phyloP scores from a whole-genome alignment of 1,140 invertebrate species.

The Sweltsa coloradensis region DNA sequence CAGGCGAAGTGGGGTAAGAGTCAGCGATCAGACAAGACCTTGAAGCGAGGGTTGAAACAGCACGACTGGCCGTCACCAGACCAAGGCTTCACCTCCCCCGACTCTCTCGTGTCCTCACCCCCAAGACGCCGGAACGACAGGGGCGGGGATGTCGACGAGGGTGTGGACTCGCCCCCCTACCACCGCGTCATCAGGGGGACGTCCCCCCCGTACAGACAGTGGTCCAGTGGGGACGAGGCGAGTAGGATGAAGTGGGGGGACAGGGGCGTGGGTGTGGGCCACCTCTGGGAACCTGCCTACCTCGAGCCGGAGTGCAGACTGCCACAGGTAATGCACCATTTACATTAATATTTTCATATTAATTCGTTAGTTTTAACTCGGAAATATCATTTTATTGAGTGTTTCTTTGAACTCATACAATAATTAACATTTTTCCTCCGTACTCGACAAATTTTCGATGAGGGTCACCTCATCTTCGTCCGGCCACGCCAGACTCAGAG shows the following conservation, averaged over 20 bases:
- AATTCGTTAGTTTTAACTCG: background rate
- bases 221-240: background rate
- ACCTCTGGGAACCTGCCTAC: constrained; percentile 42
- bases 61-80: background rate
- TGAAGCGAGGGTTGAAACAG: background rate
- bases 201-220: background rate
- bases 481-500: too few species aligned
- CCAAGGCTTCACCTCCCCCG: background rate
- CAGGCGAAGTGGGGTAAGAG: background rate
- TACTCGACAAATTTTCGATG: too few species aligned
- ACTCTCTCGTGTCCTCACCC: constrained; percentile 1
- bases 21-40: background rate
- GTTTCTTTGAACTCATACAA: too few species aligned
- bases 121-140: too few species aligned
- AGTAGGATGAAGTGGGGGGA: constrained; percentile 49
- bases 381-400: background rate
- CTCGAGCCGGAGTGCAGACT: constrained; percentile 17
- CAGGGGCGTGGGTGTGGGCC: constrained; percentile 42
- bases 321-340: constrained; percentile 21
- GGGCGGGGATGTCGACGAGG: too few species aligned
- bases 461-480: too few species aligned
- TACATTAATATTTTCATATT: background rate
- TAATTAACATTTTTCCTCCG: too few species aligned
- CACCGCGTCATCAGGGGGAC: too few species aligned
- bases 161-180: too few species aligned